Percentiles rank a stretch among this genome's conserved stretches.
Conservation (phyloP, 2,888 invertebrate genomes). For the Eupithecia subumbrata region DNA sequence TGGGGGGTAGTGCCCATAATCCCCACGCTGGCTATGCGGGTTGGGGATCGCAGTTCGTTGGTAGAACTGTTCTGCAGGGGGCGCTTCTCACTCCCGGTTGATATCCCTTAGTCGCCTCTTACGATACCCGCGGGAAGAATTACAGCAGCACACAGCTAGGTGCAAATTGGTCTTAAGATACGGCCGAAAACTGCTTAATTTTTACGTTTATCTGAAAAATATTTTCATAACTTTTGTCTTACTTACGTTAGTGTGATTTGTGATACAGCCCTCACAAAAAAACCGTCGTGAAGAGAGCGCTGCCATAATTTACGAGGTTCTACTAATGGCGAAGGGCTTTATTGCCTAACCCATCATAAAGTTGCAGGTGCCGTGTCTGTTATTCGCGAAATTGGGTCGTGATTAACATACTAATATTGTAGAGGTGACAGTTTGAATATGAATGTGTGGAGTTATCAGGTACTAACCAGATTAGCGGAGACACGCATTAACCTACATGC, state of each 20-base stretch:
- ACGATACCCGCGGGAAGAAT: too few species aligned
- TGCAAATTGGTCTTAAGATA: too few species aligned
- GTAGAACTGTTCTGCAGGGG: too few species aligned
- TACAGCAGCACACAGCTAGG: too few species aligned
- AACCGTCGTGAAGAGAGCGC: neutral
- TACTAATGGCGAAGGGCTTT: constrained; percentile 67
- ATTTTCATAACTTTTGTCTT: neutral
- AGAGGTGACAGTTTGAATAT: constrained; percentile 7
- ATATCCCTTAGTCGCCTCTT: too few species aligned
- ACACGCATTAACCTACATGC: neutral
- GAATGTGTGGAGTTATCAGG: constrained; percentile 2
- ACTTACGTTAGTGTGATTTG: constrained; percentile 3
- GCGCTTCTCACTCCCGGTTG: too few species aligned
- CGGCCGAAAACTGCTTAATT: too few species aligned
- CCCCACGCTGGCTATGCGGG: too few species aligned
- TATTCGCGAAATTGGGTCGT: constrained; percentile 12
- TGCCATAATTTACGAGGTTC: constrained; percentile 67
- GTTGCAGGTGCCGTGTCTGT: constrained; percentile 31
- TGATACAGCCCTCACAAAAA: neutral
- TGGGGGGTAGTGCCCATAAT: too few species aligned
- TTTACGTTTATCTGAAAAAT: too few species aligned
- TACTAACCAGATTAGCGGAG: neutral
- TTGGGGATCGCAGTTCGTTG: too few species aligned
- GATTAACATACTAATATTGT: constrained; percentile 6
- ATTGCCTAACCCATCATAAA: constrained; percentile 58